Base-by-base conservation (phyloP, 2,888 invertebrate genomes). In the Oscheius onirici region DNA sequence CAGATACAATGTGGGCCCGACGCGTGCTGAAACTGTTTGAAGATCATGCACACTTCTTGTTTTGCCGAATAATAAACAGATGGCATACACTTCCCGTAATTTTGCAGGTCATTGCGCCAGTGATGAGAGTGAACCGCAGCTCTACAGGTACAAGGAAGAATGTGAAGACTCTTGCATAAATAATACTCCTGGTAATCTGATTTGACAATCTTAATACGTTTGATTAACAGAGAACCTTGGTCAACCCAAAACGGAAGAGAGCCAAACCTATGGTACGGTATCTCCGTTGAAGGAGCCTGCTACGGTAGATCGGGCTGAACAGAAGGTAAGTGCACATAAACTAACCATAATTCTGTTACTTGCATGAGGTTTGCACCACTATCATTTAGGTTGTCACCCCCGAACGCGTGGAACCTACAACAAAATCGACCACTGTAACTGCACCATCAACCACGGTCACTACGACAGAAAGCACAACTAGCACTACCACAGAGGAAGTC, bases 111-210 rank as follows among this genome's bases (percentile, higher is more conserved):
- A 87, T 69, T 87, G 87, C 70, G 84, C 83, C n/a, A 80, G 71
- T 17, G 86, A 87, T 69, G 81, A 80, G n/a, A 74, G 71, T 52
- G 87, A 87, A 52, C 86, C 87, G 10, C 76, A 77, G 66, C 75
- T 87, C n/a, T 87, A 82, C 79, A 83, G 87, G 3, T 87, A 87
- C 80, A 87, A 87, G 76, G 86, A 86, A 63, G 87, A 87, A 73
- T 87, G 87, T 74, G 87, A 87, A 73, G 83, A 86, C 68, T 77
- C 84, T 34, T 87, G 87, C 61, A 73, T 83, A 41, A 71, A 73
- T 58, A 44, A 52, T 15, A 41, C 54, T 17, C 71, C 71, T 44
- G 55, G 71, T 71, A 54, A 41, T 43, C 2, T 13, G 15, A 68
- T 43, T 46, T 11, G 24, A 3, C 2, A 3, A 55, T 5, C 8